These are phyloP conservation scores for Lampris megalopsis DNA, from an alignment of 2,113 vertebrate species.

Conservation along the genomic window DNA sequence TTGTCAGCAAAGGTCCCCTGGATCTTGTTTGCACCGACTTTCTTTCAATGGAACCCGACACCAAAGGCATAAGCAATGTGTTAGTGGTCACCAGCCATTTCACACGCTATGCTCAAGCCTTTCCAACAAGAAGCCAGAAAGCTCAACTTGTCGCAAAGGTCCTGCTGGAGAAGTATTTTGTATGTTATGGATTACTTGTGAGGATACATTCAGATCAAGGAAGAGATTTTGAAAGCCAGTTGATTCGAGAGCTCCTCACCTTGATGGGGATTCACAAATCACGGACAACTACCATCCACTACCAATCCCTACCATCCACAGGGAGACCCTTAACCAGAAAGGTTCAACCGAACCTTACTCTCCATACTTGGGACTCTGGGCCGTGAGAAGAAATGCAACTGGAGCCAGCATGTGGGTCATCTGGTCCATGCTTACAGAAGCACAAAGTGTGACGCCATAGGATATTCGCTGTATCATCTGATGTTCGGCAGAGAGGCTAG, in stretches of 20 bases:
- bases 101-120: constrained; percentile 6
- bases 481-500: constrained; percentile 23
- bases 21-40: too few species aligned
- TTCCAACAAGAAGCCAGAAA: constrained; percentile 4
- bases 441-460: neutral
- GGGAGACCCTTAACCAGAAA: constrained; percentile 15
- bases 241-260: constrained; percentile 2
- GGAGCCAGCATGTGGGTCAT: constrained; percentile 2
- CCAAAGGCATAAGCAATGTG: too few species aligned
- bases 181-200: neutral
- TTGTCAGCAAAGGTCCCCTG: too few species aligned
- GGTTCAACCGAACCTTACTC: neutral
- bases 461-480: constrained; percentile 15
- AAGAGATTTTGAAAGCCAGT: neutral
- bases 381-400: neutral
- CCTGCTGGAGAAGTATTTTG: constrained; percentile 16
- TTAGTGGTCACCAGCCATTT: neutral
- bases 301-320: constrained; percentile 6
- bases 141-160: neutral
- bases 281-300: neutral
- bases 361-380: constrained; percentile 11
- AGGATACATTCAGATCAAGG: constrained; percentile 24
- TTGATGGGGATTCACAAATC: constrained; percentile 4
- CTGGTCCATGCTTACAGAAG: too few species aligned
- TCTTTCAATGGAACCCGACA: too few species aligned